Base-by-base conservation (phyloP, 2,113 vertebrate genomes). In the Leptocoma aspasia region DNA sequence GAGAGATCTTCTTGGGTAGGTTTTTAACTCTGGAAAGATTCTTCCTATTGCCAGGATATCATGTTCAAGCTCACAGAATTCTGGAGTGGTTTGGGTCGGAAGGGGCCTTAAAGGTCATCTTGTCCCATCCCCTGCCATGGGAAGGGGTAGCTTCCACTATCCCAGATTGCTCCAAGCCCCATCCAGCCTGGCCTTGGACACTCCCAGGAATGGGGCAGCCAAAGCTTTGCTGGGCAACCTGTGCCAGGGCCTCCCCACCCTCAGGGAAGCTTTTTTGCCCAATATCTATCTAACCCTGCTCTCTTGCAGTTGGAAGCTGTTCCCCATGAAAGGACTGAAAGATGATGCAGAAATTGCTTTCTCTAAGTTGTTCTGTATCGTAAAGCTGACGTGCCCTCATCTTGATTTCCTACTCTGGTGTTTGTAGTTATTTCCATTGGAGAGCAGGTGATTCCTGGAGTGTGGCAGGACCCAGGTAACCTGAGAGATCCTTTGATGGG, bases 121-220 rank as follows among this genome's bases (percentile, higher is more conserved):
- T 18, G 15, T 76, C 15, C 54, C 41, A 41, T 1, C 1, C 14
- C 28, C 9, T 68, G 53, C n/a, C 8, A 2, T 13, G 20, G 16
- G 5, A 20, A 76, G 41, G 33, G 54, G 42, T 31, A 63, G 2
- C 14, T 77, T 42, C 56, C 35, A 37, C 31, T 37, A 3, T 5
- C 4, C 18, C 71, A 61, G 26, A 10, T 0, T 35, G n/a, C 12
- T 69, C 47, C 87, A 19, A 69, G 47, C 26, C 3, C 12, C 0
- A 1, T 69, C 47, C 47, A 54, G 0, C 47, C 47, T 42, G n/a
- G 14, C 15, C 26, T 49, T 42, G 49, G 2, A 5, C 63, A 42
- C 30, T 54, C 0, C n/a, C 31, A 82, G 47, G 41, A 54, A 31
- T 61, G 47, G 8, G n/a, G 30, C 47, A 82, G 11, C 54, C 70